Evolutionary conservation across 2,797 vertebrate genomes (phyloP).

Genomic region (Mormyrops boulengeri): DNA sequence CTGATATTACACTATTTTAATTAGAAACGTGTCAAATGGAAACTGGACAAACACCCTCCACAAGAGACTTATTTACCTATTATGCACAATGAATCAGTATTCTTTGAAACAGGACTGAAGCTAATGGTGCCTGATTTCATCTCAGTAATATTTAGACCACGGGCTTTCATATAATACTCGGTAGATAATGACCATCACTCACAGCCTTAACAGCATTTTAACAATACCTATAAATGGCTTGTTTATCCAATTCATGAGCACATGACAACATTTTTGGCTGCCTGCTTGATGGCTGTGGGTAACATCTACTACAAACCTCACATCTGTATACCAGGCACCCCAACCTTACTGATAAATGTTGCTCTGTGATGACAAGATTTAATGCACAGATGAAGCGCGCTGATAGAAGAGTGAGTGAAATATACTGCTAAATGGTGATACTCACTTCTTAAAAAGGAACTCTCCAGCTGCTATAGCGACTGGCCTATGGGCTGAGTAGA

Average conservation of each 20-base stretch:
- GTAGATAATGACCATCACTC: neutral
- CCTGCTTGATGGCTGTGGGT: neutral
- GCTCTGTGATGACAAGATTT: neutral
- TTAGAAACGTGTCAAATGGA: neutral
- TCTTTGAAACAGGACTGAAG: neutral
- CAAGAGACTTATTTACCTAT: neutral
- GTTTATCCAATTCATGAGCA: neutral
- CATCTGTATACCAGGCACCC: neutral
- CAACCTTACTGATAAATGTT: neutral
- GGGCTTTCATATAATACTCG: neutral
- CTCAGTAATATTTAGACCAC: neutral
- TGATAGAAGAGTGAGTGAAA: neutral
- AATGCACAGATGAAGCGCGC: neutral
- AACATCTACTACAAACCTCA: neutral
- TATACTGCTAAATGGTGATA: slow-evolving; percentile 75
- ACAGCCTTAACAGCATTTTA: neutral
- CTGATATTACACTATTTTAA: neutral
- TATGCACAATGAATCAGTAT: neutral
- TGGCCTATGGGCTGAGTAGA: slow-evolving; percentile 96
- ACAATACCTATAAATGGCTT: neutral
- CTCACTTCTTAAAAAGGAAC: slow-evolving; percentile 98
- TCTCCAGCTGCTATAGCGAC: slow-evolving; percentile 94
- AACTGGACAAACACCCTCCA: neutral
- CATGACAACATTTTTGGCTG: neutral
- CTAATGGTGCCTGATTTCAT: neutral